phyloP scores from a whole-genome alignment of 2,113 vertebrate genomes.

The Orthochromis malagaraziensis region DNA sequence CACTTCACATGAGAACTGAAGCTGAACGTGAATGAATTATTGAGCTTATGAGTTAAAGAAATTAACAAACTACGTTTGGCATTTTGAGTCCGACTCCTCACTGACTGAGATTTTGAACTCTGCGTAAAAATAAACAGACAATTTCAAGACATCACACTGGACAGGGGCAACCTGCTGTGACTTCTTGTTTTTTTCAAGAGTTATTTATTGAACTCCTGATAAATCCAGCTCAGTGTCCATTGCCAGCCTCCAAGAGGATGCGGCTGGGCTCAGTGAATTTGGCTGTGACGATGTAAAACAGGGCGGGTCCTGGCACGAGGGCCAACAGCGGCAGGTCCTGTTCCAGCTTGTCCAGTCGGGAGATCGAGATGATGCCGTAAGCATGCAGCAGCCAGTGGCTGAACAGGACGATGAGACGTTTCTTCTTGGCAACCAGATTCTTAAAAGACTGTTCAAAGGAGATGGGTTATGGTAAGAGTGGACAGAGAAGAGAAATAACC shows the following conservation, averaged over 20 bases:
- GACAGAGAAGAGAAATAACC: neutral
- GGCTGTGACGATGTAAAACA: conserved; percentile 92
- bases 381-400: conserved; percentile 98
- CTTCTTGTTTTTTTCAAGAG: neutral
- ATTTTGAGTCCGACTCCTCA: neutral
- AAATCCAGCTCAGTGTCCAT: conserved; percentile 74
- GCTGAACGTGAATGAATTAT: neutral
- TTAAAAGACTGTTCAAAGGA: conserved; percentile 80
- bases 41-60: neutral
- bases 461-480: neutral
- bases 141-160: neutral
- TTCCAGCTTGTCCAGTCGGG: conserved; percentile 86
- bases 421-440: conserved; percentile 91
- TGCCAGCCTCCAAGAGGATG: conserved; percentile 89
- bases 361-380: conserved; percentile 97
- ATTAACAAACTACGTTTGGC: neutral
- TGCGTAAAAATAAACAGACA: neutral
- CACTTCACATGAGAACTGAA: neutral
- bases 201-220: neutral
- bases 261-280: conserved; percentile 93
- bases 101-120: neutral
- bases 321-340: conserved; percentile 89
- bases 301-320: conserved; percentile 87
- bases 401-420: conserved; percentile 90
- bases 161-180: neutral